Base-by-base conservation (phyloP, 2,797 vertebrate genomes). In the Serranus cabrilla region DNA sequence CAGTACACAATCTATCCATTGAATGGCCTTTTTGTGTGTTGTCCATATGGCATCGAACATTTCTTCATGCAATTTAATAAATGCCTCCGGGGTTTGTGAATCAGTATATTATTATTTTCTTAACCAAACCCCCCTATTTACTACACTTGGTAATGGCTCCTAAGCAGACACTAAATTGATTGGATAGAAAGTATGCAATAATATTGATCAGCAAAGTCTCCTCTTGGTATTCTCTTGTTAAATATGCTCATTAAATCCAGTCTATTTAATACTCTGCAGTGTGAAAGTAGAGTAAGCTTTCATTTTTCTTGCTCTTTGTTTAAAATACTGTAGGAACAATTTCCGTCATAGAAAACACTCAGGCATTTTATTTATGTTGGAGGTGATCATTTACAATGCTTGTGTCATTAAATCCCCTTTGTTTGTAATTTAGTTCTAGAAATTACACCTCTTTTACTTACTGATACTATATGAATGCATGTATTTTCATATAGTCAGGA, bases 171-270 rank as follows among this genome's bases (percentile, higher is more conserved):
- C 81, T 88, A 88, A 89, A 95, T 95, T 94, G 94, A 95, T 92
- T 91, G 83, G 90, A 90, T 87, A 75, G 82, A 91, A 90, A 91
- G 84, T 88, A 90, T 92, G 79, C 92, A 90, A 93, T 94, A 92
- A 82, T 94, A 95, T 95, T 84, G 94, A 96, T 94, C 81, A 90
- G 66, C 74, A 82, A 67, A 85, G 65, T 74, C 76, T 92, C 92
- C 90, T 86, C 71, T 79, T 81, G 91, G 89, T 89, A 70, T 81
- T 87, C 71, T 89, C 74, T 85, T 85, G 87, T 92, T 93, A 91
- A 93, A 90, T 92, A 93, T 90, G 89, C 94, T 95, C 87, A 94
- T 95, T 96, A 93, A 95, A 94, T 95, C 86, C 91, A 91, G 85
- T 80, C 82, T 86, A 82, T 92, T 89, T 94, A 91, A 89, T 89